Evolutionary conservation across 2,797 vertebrate species (phyloP), one percentile per base, ranked within the genome.

Genomic region (Peromyscus attwateri): DNA sequence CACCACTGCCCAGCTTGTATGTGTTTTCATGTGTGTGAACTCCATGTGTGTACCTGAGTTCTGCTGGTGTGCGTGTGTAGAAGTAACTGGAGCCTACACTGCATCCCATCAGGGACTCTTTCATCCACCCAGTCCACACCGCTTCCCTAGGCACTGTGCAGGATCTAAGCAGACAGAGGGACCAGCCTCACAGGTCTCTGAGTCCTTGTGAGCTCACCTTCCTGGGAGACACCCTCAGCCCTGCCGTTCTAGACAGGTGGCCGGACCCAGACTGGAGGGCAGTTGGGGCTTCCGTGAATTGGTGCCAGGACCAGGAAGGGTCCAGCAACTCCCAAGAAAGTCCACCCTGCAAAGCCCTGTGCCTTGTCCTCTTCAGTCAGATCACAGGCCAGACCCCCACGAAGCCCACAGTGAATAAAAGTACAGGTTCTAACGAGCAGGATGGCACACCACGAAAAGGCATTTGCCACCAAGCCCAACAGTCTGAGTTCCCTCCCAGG

Each of bases 71-170:
- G 7, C 1, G 5, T 87, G 6, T 46, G 43, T 27, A 66, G 71
- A 81, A 52, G 46, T 29, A n/a, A 60, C 27, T 0, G 60, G n/a
- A 43, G 46, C 19, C 46, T 6, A 19, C 76, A 34, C 73, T n/a
- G 43, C 46, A 10, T 29, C 6, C 6, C 37, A 31, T 77, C 43
- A 7, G 4, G 7, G 40, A 29, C 21, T 80, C 66, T 62, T 19
- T 52, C 64, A 31, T 25, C 87, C 34, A 70, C 64, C 81, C 85
- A 31, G 10, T 6, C 43, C 14, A 6, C 34, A 14, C 29, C 16
- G 25, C 46, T 1, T 0, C 2, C 34, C 52, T 6, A 21, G 23
- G n/a, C 16, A 0, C 73, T 19, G 43, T 21, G 10, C 31, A 29
- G 6, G 49, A 11, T 21, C 37, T 23, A 16, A 83, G 40, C 16